Percentiles rank a stretch among this genome's conserved stretches.
phyloP scores from a whole-genome alignment of 2,113 vertebrate species.

The Eptesicus fuscus region DNA sequence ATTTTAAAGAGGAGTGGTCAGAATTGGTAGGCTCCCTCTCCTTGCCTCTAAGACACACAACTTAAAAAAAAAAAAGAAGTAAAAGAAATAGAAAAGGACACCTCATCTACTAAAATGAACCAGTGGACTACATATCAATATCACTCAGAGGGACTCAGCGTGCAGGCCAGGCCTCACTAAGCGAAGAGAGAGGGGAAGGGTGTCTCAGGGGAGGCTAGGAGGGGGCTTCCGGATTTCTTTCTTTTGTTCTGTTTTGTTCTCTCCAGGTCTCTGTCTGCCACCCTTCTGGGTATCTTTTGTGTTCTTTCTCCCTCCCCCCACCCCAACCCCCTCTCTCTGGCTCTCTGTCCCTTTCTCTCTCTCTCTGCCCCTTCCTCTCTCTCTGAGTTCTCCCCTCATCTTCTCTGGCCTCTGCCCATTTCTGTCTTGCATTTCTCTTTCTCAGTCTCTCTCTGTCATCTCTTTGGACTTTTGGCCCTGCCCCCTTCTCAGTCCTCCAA shows the following conservation, averaged over 20 bases:
- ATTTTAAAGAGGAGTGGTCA: not conserved
- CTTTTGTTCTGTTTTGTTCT: not conserved
- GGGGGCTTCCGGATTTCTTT: not conserved
- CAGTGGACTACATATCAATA: not conserved
- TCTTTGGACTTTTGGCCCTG: not conserved
- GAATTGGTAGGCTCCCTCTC: not conserved
- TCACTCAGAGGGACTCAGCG: not conserved
- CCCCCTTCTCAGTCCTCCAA: not conserved
- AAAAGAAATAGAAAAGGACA: not conserved
- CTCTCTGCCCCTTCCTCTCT: not conserved
- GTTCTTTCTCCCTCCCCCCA: too few species aligned
- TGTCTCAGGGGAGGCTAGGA: not conserved
- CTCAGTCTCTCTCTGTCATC: not conserved
- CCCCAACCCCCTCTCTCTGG: too few species aligned
- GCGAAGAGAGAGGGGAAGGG: not conserved
- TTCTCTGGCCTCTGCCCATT: not conserved
- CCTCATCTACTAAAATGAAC: not conserved
- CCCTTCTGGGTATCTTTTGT: not conserved
- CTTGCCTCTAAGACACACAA: not conserved
- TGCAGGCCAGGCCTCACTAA: not conserved
- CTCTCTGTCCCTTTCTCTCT: not conserved
- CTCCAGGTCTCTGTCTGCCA: not conserved
- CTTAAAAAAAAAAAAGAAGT: not conserved
- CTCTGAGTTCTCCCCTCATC: not conserved
- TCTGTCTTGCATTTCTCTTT: not conserved